Conservation (phyloP, 2,113 vertebrate genomes). For the Rhinoptilus africanus region DNA sequence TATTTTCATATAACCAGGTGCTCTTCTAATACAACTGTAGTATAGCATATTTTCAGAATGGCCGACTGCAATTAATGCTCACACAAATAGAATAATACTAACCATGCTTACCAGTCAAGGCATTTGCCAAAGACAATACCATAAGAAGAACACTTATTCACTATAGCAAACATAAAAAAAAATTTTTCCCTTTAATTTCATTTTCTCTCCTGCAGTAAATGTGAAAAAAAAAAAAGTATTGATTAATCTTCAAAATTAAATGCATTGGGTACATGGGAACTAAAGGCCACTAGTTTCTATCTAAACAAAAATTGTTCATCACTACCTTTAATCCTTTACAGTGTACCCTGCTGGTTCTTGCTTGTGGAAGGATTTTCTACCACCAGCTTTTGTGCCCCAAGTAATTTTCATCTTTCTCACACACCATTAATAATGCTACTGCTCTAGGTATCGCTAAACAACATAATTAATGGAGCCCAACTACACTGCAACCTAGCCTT, state of each 20-base stretch:
- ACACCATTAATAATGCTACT: constrained; percentile 17
- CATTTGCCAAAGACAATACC: neutral
- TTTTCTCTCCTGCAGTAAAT: neutral
- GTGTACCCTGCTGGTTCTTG: neutral
- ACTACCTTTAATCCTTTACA: neutral
- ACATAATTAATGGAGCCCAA: constrained; percentile 18
- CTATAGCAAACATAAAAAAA: neutral
- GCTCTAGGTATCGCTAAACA: constrained; percentile 23
- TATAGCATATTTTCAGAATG: neutral
- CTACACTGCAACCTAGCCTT: neutral
- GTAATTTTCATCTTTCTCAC: constrained; percentile 38
- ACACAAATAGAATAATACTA: neutral
- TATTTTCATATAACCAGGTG: neutral
- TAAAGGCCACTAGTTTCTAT: neutral
- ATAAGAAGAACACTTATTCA: neutral
- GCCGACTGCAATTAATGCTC: neutral
- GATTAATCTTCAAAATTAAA: neutral
- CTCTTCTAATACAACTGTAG: neutral
- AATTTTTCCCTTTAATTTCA: neutral
- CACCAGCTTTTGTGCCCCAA: neutral
- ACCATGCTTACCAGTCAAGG: neutral
- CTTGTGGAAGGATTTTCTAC: neutral
- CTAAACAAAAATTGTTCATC: neutral
- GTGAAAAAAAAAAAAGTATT: neutral
- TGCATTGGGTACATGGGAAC: neutral